Conservation (phyloP, 1,140 invertebrate genomes). For the Metopolophium dirhodum region DNA sequence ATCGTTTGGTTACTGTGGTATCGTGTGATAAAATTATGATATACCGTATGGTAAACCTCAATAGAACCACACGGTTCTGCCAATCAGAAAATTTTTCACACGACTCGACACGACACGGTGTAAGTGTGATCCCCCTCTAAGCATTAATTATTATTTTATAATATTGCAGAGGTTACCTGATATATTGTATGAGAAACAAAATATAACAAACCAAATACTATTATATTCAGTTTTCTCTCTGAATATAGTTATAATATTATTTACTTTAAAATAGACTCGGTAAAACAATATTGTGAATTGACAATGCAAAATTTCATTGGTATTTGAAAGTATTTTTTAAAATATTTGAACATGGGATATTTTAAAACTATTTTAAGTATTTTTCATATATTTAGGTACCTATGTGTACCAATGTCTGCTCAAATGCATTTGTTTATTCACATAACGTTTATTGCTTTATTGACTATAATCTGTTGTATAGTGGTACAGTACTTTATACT, state of each 20-base stretch:
- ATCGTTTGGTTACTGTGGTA: no score
- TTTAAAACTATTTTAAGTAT: not conserved
- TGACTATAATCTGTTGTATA: not conserved
- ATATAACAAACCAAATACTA: not conserved
- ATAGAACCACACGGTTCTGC: no score
- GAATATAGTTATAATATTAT: not conserved
- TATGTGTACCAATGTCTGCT: not conserved
- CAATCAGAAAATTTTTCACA: no score
- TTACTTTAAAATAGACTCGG: not conserved
- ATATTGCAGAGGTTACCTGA: not conserved
- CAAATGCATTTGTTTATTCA: slow-evolving; percentile 18
- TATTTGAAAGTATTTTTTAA: slow-evolving; percentile 3
- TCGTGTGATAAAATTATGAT: no score
- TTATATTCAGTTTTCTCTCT: not conserved
- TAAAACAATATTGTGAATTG: not conserved
- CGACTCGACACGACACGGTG: no score
- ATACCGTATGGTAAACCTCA: no score
- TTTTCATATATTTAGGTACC: not conserved
- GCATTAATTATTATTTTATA: not conserved
- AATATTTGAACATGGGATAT: not conserved
- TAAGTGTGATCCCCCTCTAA: no score
- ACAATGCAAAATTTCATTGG: not conserved
- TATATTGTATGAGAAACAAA: not conserved
- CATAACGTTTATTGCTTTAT: not conserved
- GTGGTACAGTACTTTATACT: not conserved